phyloP scores from a whole-genome alignment of 2,113 vertebrate genomes.

The Regulus satrapa region DNA sequence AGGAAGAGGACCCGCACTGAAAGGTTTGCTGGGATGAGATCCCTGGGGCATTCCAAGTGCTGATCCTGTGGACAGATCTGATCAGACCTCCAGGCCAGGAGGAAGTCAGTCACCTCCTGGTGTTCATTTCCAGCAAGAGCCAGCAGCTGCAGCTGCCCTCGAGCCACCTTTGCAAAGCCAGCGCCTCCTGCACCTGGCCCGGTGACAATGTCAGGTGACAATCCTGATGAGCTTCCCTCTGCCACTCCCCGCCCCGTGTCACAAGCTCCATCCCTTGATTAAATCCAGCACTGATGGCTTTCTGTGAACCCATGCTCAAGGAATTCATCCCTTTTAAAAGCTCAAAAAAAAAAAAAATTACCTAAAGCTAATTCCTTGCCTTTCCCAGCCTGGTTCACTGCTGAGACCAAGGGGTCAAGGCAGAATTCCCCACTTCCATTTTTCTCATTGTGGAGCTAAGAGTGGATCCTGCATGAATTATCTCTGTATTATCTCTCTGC shows the following conservation, averaged over 20 bases:
- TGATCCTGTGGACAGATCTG: not conserved
- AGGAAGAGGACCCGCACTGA: not conserved
- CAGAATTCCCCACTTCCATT: not conserved
- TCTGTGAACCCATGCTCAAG: not conserved
- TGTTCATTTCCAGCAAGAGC: not conserved
- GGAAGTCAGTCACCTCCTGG: not conserved
- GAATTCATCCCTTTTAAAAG: not conserved
- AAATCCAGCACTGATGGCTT: not conserved
- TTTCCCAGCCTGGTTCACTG: not conserved
- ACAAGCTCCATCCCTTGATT: not conserved
- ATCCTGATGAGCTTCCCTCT: not conserved
- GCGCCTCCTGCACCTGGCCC: not conserved
- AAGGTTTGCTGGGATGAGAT: not conserved
- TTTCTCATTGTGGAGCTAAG: not conserved
- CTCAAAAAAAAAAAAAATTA: not conserved
- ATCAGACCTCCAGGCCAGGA: not conserved
- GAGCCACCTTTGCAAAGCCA: not conserved
- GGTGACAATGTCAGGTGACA: not conserved
- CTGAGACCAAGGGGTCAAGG: not conserved
- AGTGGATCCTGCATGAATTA: not conserved
- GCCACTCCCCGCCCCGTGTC: not conserved
- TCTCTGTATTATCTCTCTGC: not conserved
- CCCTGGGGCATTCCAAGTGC: not conserved
- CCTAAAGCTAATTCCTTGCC: not conserved
- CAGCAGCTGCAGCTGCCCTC: not conserved